Conservation (phyloP, 2,797 vertebrate genomes). For the Mionectes olivaceus region DNA sequence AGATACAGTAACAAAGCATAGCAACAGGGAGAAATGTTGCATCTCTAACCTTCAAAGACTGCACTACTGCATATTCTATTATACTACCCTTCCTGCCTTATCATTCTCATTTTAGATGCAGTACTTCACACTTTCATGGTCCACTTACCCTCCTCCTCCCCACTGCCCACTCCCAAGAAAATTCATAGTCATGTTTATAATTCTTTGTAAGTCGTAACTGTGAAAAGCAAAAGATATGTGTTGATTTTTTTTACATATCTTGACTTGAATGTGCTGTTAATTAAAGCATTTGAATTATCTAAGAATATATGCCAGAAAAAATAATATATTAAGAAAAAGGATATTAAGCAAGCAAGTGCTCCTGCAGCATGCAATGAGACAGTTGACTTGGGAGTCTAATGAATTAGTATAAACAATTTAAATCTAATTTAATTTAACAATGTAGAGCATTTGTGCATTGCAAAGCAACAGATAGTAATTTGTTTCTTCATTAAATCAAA, state of each 20-base stretch:
- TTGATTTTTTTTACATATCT: not conserved
- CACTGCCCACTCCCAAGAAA: not conserved
- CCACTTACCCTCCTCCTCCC: not conserved
- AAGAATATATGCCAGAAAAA: conserved; percentile 25
- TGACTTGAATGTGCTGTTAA: not conserved
- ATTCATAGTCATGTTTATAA: too few species aligned
- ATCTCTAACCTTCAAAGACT: not conserved
- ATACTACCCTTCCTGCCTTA: not conserved
- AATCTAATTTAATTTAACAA: conserved; percentile 66
- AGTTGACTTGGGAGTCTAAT: conserved; percentile 64
- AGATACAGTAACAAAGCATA: not conserved
- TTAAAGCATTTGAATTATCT: conserved; percentile 8
- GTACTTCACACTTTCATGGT: not conserved
- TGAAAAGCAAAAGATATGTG: not conserved
- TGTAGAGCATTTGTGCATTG: conserved; percentile 58
- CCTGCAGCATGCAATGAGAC: conserved; percentile 18
- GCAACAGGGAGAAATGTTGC: not conserved
- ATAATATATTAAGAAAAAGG: not conserved
- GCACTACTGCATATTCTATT: not conserved
- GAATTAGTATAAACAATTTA: conserved; percentile 68
- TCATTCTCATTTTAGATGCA: not conserved
- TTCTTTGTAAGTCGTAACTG: not conserved
- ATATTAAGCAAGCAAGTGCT: conserved; percentile 22
- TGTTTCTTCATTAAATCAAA: conserved; percentile 68
- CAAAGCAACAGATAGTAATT: conserved; percentile 35